Evolutionary conservation across 1,140 invertebrate genomes (phyloP).

Genomic region (Parasteatoda tepidariorum): DNA sequence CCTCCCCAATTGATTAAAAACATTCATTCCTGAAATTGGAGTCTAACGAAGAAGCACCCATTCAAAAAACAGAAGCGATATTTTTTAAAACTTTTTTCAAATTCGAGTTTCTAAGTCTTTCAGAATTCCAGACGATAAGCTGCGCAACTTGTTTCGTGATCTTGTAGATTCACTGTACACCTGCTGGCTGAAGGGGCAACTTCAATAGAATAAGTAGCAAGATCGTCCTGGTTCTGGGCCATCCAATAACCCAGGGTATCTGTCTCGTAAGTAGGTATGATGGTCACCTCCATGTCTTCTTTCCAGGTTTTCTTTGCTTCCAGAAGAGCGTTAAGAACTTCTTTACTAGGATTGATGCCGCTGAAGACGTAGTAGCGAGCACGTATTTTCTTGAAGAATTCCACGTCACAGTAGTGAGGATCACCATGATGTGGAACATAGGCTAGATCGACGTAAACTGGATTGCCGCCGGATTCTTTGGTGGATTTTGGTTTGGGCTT

Average conservation of each 20-base stretch:
- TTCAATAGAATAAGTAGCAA: constrained; percentile 92
- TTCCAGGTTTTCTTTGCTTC: constrained; percentile 97
- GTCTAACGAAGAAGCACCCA: constrained; percentile 56
- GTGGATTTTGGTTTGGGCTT: constrained; percentile 39
- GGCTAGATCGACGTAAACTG: constrained; percentile 93
- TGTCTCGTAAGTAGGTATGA: constrained; percentile 97
- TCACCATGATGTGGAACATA: constrained; percentile 97
- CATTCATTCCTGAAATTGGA: constrained; percentile 19
- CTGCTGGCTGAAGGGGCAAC: constrained; percentile 94
- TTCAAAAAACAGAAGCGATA: constrained; percentile 56
- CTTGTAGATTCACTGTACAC: constrained; percentile 96
- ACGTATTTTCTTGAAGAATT: constrained; percentile 93
- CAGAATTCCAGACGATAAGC: constrained; percentile 98
- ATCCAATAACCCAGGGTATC: constrained; percentile 96
- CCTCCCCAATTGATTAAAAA: neutral
- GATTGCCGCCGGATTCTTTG: constrained; percentile 67
- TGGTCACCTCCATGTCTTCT: constrained; percentile 93
- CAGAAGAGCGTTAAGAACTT: constrained; percentile 93
- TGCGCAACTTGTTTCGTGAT: constrained; percentile 96
- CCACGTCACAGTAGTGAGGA: constrained; percentile 90
- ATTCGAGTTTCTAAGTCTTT: constrained; percentile 17
- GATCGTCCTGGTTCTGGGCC: constrained; percentile 90
- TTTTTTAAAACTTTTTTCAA: neutral
- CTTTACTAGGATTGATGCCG: constrained; percentile 90
- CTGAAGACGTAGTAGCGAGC: constrained; percentile 97